Evolutionary conservation across 1,140 invertebrate genomes (phyloP), one percentile per base, ranked within the genome.

Genomic region (Episyrphus balteatus): DNA sequence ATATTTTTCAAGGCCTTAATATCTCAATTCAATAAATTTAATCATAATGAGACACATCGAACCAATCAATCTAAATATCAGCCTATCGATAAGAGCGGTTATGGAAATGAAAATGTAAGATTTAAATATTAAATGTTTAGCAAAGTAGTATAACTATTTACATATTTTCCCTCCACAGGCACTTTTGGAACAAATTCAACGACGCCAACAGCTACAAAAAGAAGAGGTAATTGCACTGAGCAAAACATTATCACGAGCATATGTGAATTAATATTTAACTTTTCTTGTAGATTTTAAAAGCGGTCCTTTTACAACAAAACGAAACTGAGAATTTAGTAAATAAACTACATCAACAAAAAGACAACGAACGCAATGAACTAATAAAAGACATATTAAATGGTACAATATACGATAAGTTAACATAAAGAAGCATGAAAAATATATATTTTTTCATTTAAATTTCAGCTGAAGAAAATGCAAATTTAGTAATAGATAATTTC

Each of bases 401-500:
- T 26, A 26, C 3, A 26, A 26, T 26, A 5, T 26, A n/a, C n/a
- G n/a, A n/a, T n/a, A n/a, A n/a, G n/a, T 26, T 34, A 69, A 73
- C 51, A 60, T 74, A 55, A 61, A 61, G 68, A 53, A 51, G 47
- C 13, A 47, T 43, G 3, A 31, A 3, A 3, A n/a, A 12, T 43
- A 26, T 43, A 12, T 31, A 5, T 5, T 42, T 3, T 14, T 31
- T 43, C 26, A 3, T 43, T 31, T 30, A 7, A 34, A 41, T 51
- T 68, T 48, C 48, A 76, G 80, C 75, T 65, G 81, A 84, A 61
- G 69, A 74, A 66, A 74, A 77, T 52, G 77, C 80, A 47, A 76
- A 79, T 61, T 67, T 75, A 47, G 73, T 82, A 17, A 79, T 85
- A 36, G 73, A 73, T 53, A 75, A 82, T 59, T 76, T 83, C 55